Evolutionary conservation across 2,888 invertebrate species (phyloP), one percentile per base, ranked within the genome.

Genomic region (Endotricha flammealis): DNA sequence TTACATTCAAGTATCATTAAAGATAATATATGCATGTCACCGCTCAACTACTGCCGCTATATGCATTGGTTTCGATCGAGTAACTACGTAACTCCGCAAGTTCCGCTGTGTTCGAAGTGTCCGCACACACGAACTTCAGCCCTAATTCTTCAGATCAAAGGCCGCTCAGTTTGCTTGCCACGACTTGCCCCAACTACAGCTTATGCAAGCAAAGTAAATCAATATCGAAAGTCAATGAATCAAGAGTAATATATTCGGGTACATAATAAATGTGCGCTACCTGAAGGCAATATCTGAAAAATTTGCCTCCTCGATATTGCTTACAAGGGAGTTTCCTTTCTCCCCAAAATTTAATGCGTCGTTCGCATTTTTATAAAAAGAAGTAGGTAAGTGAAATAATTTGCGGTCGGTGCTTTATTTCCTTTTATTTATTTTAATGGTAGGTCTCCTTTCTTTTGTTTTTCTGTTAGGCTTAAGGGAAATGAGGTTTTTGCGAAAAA

Each of bases 201-300:
- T 80, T 81, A 79, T 83, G 82, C 77, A 78, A 79, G 81, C 76
- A 82, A 82, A 85, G 81, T 86, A 86, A 86, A 86, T 86, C 86
- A 86, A 86, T 86, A 86, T 82, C 68, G 69, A 81, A 86, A 85
- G 85, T 86, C 86, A 86, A 85, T 86, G 86, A 86, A 86, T 86
- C 86, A 86, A 76, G 85, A 83, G 83, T 85, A 86, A 86, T 86
- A 86, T 86, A 86, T 86, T 85, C 83, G 86, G 86, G 86, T 86
- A 86, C 85, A 86, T 86, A 86, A 86, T 86, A 86, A 86, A 86
- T 86, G 86, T 85, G 82, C 82, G 77, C 86, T 86, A 86, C 86
- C 86, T 86, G 86, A 82, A 86, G 78, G 85, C 85, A 86, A 86
- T 86, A 86, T 86, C 86, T 86, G 85, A 86, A 86, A 86, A 86